Conservation (phyloP, 1,140 invertebrate species). For the Arctopsyche grandis region DNA sequence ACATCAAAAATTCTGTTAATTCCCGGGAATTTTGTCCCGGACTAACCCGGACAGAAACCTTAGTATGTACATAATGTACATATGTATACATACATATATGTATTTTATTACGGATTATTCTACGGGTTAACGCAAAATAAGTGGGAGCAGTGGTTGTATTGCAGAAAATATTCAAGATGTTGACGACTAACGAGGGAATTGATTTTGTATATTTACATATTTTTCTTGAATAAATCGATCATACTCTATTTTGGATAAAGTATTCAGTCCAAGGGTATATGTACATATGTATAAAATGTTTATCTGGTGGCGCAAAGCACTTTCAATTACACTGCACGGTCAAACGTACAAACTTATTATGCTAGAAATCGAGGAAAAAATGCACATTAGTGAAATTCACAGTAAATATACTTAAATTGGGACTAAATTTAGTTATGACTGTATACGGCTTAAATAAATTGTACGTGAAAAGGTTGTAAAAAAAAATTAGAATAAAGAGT, state of each 20-base stretch:
- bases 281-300: too few species aligned
- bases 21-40: too few species aligned
- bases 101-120: background rate
- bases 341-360: background rate
- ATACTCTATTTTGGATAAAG: background rate
- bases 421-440: too few species aligned
- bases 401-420: background rate
- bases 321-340: constrained; percentile 8
- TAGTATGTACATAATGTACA: background rate
- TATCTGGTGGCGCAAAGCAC: background rate
- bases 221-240: constrained; percentile 12
- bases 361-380: background rate
- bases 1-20: too few species aligned
- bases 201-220: background rate
- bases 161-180: background rate
- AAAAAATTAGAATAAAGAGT: too few species aligned
- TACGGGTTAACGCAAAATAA: too few species aligned
- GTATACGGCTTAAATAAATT: too few species aligned
- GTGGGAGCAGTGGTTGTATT: background rate
- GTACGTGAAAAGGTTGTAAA: too few species aligned
- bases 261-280: constrained; percentile 11
- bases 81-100: background rate
- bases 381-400: background rate
- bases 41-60: too few species aligned
- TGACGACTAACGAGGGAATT: background rate